These are phyloP conservation scores for Notolabrus celidotus DNA, from an alignment of 2,797 vertebrate species.

Conservation along the genomic window DNA sequence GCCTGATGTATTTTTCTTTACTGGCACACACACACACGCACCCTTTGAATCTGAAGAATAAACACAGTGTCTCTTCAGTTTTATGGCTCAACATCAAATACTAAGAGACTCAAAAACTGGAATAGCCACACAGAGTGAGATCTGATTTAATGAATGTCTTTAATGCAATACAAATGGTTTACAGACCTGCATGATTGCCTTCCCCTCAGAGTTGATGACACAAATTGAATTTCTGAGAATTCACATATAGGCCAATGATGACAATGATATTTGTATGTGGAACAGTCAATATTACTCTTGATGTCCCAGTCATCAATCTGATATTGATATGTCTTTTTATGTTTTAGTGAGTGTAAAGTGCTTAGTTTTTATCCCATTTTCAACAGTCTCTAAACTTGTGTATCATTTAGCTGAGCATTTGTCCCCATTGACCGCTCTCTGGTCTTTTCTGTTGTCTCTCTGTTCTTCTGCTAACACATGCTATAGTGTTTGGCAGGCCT, in stretches of 20 bases:
- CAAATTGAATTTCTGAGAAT: slow-evolving; percentile 20
- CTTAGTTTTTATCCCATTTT: slow-evolving; percentile 5
- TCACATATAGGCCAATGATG: neutral
- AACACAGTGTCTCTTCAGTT: slow-evolving; percentile 55
- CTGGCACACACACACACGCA: slow-evolving; percentile 12
- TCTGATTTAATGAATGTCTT: slow-evolving; percentile 55
- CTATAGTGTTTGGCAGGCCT: slow-evolving; percentile 42
- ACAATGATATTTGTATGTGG: slow-evolving; percentile 15
- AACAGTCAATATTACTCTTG: slow-evolving; percentile 7
- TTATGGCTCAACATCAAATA: slow-evolving; percentile 55
- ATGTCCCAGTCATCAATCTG: slow-evolving; percentile 10
- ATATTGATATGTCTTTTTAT: neutral
- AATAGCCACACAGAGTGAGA: slow-evolving; percentile 43
- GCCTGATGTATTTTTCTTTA: slow-evolving; percentile 31
- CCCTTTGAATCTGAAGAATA: slow-evolving; percentile 39
- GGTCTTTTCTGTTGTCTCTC: slow-evolving; percentile 30
- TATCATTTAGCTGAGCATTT: slow-evolving; percentile 38
- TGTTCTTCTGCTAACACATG: slow-evolving; percentile 34
- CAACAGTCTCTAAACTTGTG: slow-evolving; percentile 20
- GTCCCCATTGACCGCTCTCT: slow-evolving; percentile 8
- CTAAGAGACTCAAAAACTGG: slow-evolving; percentile 45
- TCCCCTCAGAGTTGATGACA: slow-evolving; percentile 18
- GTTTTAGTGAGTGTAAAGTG: slow-evolving; percentile 2
- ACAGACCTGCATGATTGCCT: slow-evolving; percentile 33
- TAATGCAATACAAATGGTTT: slow-evolving; percentile 49